Base-by-base conservation (phyloP, 2,888 invertebrate genomes). In the Rhodophaea formosa region DNA sequence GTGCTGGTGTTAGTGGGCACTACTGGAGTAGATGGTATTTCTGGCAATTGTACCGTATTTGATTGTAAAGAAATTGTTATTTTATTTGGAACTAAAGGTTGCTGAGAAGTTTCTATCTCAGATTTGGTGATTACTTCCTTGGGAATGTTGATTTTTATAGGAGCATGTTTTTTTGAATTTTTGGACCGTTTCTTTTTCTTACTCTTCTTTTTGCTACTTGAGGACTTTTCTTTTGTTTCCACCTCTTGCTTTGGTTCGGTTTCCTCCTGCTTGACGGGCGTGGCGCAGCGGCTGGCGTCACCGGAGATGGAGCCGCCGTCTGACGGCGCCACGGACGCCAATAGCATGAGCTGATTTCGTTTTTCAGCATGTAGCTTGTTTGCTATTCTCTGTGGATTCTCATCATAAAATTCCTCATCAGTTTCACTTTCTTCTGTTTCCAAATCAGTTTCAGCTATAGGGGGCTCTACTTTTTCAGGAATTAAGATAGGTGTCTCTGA, bases 341-440 rank as follows among this genome's bases (percentile, higher is more conserved):
- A 79, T 54, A 93, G 83, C 75, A 95, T 79, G 56, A 95, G 77
- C 64, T 95, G 94, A 67, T 94, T 95, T 3, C 95, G 93, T 78
- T 96, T 96, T 72, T 96, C 95, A 10, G 94, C 94, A 52, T 96
- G 80, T 56, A 96, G 69, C 76, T 96, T 95, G 65, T 93, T 95
- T 1, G 95, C 96, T 61, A 95, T 80, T 71, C 92, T 92, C 70
- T 96, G 96, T 0, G 97, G 97, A 80, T 96, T 93, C 70, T 96
- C 93, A 76, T 97, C 97, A 77, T 97, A 97, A 81, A 97, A 97
- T 68, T 97, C 97, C 86, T 97, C 97, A 79, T 97, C 97, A 0
- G 96, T 96, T 64, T 96, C 96, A 53, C 96, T 95, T 80, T 97
- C 95, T 14, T 95, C 94, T 0, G 97, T 97, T 68, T 97, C 96